Percentiles rank a stretch among this genome's conserved stretches.
phyloP scores from a whole-genome alignment of 2,113 vertebrate genomes.

The Sebastes schlegelii region DNA sequence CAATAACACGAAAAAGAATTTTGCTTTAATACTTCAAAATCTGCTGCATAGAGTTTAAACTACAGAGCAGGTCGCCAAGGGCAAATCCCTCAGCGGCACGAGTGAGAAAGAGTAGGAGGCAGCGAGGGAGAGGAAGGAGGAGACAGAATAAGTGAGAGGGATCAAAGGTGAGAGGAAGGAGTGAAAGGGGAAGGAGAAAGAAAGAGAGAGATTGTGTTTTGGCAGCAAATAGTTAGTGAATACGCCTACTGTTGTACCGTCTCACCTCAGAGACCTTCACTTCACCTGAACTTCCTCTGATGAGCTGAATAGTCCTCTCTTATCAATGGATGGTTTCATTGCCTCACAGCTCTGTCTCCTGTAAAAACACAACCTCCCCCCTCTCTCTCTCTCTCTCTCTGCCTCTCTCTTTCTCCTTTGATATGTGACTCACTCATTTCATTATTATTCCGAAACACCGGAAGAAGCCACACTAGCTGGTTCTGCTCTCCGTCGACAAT shows the following conservation, averaged over 20 bases:
- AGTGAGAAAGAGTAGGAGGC: slow-evolving; percentile 35
- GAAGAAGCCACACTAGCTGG: slow-evolving; percentile 32
- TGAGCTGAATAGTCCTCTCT: slow-evolving; percentile 37
- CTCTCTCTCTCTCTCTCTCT: background rate
- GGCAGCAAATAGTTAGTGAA: slow-evolving; percentile 48
- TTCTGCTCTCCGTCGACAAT: slow-evolving; percentile 57
- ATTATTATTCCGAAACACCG: slow-evolving; percentile 60
- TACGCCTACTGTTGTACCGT: slow-evolving; percentile 40
- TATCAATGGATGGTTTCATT: slow-evolving; percentile 52
- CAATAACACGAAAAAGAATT: slow-evolving; percentile 19
- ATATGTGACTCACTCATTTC: slow-evolving; percentile 56
- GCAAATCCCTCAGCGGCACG: slow-evolving; percentile 37
- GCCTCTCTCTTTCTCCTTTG: slow-evolving; percentile 14
- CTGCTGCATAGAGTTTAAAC: slow-evolving; percentile 17
- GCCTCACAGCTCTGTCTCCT: slow-evolving; percentile 39
- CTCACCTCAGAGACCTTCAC: slow-evolving; percentile 54
- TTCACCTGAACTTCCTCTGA: slow-evolving; percentile 47
- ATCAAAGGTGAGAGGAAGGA: slow-evolving; percentile 34
- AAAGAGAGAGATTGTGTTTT: slow-evolving; percentile 30
- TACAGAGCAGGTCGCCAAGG: slow-evolving; percentile 32
- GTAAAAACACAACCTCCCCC: slow-evolving; percentile 24
- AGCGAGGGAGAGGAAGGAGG: slow-evolving; percentile 15
- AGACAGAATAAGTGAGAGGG: slow-evolving; percentile 32
- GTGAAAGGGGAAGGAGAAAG: slow-evolving; percentile 3
- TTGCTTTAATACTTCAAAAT: slow-evolving; percentile 24